phyloP scores from a whole-genome alignment of 2,797 vertebrate genomes.

The Podarcis lilfordi region DNA sequence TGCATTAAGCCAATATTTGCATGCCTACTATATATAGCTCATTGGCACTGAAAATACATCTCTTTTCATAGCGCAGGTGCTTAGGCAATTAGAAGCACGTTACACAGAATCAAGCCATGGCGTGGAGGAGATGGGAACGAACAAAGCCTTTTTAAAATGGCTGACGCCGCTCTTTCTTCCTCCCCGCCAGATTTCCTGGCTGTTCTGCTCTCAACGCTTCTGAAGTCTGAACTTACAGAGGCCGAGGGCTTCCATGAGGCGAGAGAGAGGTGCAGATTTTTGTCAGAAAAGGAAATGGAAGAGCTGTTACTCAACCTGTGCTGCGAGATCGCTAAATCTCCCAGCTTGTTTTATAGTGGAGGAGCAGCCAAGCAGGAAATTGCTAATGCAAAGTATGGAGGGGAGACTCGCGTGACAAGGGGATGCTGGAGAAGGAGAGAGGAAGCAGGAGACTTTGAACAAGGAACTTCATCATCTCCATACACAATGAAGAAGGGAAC shows the following conservation, averaged over 20 bases:
- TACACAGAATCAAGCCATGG: not conserved
- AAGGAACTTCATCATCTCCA: constrained; percentile 40
- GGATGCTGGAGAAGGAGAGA: constrained; percentile 38
- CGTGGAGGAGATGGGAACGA: constrained; percentile 10
- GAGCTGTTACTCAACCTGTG: constrained; percentile 64
- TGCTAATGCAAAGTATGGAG: constrained; percentile 70
- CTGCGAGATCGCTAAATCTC: constrained; percentile 67
- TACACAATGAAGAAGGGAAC: constrained; percentile 22
- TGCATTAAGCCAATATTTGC: not conserved
- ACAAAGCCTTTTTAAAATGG: constrained; percentile 21
- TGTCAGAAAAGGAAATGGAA: constrained; percentile 67
- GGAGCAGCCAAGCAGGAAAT: constrained; percentile 78
- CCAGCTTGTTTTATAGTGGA: constrained; percentile 71
- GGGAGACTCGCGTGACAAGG: constrained; percentile 62
- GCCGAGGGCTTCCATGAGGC: constrained; percentile 33
- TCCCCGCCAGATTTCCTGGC: constrained; percentile 18
- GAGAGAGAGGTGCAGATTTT: constrained; percentile 65
- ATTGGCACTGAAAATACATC: constrained; percentile 17
- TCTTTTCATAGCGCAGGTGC: constrained; percentile 28
- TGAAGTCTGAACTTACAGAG: constrained; percentile 40
- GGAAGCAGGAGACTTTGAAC: constrained; percentile 38
- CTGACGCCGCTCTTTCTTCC: not conserved
- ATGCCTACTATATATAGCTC: constrained; percentile 14
- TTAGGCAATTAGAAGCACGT: constrained; percentile 22
- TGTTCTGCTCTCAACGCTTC: constrained; percentile 41